Evolutionary conservation across 2,888 invertebrate genomes (phyloP), one percentile per base, ranked within the genome.

Genomic region (Nomada lathburiana): DNA sequence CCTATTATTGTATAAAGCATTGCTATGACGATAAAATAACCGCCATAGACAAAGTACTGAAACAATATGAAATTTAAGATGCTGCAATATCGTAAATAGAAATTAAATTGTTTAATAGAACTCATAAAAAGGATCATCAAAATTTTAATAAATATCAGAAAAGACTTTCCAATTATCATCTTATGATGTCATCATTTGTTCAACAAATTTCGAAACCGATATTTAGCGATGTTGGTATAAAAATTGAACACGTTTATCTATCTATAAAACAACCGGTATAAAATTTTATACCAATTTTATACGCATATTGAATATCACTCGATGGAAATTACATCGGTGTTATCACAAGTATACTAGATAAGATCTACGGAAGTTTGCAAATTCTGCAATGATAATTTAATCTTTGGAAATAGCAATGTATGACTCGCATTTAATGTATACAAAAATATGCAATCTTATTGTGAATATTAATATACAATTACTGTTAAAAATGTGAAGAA

Each of bases 41-140:
- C 94, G 36, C 97, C 97, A 86, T 97, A 96, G 0, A 96, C 95
- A 84, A 96, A 94, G 94, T 96, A 98, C 95, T 98, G 97, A 92
- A 82, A 95, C 72, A 36, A 59, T 42, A 72, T 53, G 53, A 1
- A 42, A 42, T 69, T 26, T 62, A 44, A 52, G 13, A 29, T n/a
- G 55, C 59, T 47, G 57, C 36, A n/a, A 42, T 20, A 44, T 60
- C 23, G 55, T 18, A 36, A 13, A 7, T 62, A 63, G 3, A 52
- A 29, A 44, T 9, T 16, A 65, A 20, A 57, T 29, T 50, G 4
- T 11, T 2, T 67, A 73, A 26, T 59, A 29, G 20, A 75, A 63
- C 29, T 36, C 16, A 50, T 63, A 76, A 55, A 60, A 60, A n/a
- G 44, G 4, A 23, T 50, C 16, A n/a, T 60, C n/a, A 50, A 36